Evolutionary conservation across 2,113 vertebrate species (phyloP).

Genomic region (Melospiza melodia): DNA sequence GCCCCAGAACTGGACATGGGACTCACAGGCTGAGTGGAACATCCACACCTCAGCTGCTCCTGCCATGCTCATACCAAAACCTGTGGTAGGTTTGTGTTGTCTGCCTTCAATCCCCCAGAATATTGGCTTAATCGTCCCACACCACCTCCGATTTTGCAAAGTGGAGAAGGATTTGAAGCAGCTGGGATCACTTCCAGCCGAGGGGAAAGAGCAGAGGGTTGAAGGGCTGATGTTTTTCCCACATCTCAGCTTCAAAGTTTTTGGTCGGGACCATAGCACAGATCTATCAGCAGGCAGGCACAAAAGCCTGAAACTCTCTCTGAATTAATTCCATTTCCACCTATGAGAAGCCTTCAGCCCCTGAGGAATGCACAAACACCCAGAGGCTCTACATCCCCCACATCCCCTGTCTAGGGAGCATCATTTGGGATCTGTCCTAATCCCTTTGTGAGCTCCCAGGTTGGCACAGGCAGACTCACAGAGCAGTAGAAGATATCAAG

Average conservation of each 20-base stretch:
- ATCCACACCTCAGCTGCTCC: rapidly evolving
- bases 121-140: rapidly evolving
- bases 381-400: not conserved
- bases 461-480: rapidly evolving
- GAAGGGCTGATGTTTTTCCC: not conserved
- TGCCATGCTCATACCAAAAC: not conserved
- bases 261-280: not conserved
- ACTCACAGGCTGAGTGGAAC: rapidly evolving
- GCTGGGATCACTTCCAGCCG: not conserved
- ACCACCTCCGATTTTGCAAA: not conserved
- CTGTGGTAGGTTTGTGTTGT: not conserved
- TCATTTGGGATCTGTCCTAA: not conserved
- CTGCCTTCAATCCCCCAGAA: not conserved
- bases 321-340: not conserved
- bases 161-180: not conserved
- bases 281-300: not conserved
- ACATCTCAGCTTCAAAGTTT: not conserved
- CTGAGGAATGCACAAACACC: not conserved
- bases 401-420: not conserved
- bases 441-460: not conserved
- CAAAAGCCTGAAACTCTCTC: not conserved
- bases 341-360: not conserved
- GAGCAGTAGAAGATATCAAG: rapidly evolving
- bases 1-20: not conserved
- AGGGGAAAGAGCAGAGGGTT: not conserved